phyloP scores from a whole-genome alignment of 1,140 invertebrate species.

The Drosophila seguyi region DNA sequence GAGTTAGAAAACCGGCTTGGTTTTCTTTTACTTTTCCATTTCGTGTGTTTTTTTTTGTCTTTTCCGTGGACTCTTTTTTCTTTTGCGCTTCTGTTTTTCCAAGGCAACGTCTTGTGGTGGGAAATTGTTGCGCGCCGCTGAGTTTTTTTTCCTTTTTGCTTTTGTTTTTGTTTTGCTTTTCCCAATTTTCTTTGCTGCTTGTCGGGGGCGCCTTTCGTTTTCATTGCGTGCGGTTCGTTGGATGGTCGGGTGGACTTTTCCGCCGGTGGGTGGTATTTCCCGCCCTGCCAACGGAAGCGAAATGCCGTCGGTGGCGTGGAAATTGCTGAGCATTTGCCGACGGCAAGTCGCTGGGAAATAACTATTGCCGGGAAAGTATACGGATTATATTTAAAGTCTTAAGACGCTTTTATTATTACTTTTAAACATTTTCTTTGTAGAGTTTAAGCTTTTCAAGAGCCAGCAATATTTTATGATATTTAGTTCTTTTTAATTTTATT shows the following conservation, averaged over 20 bases:
- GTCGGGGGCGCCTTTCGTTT: constrained; percentile 69
- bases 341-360: constrained; percentile 43
- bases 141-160: constrained; percentile 31
- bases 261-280: constrained; percentile 5
- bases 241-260: not conserved
- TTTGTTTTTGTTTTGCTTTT: constrained; percentile 23
- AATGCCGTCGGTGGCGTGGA: constrained; percentile 67
- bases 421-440: not conserved
- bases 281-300: constrained; percentile 18
- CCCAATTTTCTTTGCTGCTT: constrained; percentile 36
- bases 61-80: not conserved
- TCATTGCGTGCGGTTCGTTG: constrained; percentile 51
- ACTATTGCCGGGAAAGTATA: not conserved
- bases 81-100: constrained; percentile 44
- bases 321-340: constrained; percentile 47
- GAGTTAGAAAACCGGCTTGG: constrained; percentile 66
- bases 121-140: constrained; percentile 77
- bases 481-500: not conserved
- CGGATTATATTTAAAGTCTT: not conserved
- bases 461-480: not conserved
- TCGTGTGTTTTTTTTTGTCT: not conserved
- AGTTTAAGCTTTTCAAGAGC: not conserved
- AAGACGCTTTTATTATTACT: not conserved
- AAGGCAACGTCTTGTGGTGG: constrained; percentile 76
- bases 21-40: constrained; percentile 19